Base-by-base conservation (phyloP, 2,888 invertebrate genomes). In the Melieria crassipennis region DNA sequence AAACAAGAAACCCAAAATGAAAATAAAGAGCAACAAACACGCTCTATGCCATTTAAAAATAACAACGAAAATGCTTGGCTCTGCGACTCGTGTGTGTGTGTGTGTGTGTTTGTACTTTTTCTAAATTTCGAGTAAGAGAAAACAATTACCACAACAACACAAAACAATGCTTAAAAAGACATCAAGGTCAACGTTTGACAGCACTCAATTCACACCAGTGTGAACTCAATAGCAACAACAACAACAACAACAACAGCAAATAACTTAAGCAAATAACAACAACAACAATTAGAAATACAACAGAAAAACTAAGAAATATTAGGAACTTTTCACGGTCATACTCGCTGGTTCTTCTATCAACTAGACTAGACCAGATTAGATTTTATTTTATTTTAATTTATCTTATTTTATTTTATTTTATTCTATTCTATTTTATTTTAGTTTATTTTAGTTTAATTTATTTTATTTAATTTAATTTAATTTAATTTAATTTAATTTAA, bases 131-230 rank as follows among this genome's bases (percentile, higher is more conserved):
- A 50, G 50, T 42, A 16, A 11, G 50, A 50, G 52, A 50, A 64
- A 9, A 13, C 16, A 63, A 63, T 16, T 48, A n/a, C 5, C 52
- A 4, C 13, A 13, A 9, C 52, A 52, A 13, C 52, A 52, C 13
- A n/a, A n/a, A n/a, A 5, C 52, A 6, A n/a, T 52, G 52, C 52
- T 52, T 52, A 11, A 9, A 45, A 43, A 62, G 42, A 68, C 63
- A 65, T 72, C 73, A 73, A 73, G 73, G 73, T 73, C 73, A 69
- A 71, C 71, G 69, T 69, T 73, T 71, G 63, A 55, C 63, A 63
- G 71, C 62, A 71, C 16, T 52, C 46, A 56, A 16, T 61, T 55
- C 63, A 48, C 57, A 45, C 48, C 30, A 30, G 30, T 30, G 30
- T 30, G 30, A 30, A 3, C 30, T 30, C 30, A 30, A 30, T 30